Conservation (phyloP, 2,113 vertebrate genomes). For the Sceloporus tristichus region DNA sequence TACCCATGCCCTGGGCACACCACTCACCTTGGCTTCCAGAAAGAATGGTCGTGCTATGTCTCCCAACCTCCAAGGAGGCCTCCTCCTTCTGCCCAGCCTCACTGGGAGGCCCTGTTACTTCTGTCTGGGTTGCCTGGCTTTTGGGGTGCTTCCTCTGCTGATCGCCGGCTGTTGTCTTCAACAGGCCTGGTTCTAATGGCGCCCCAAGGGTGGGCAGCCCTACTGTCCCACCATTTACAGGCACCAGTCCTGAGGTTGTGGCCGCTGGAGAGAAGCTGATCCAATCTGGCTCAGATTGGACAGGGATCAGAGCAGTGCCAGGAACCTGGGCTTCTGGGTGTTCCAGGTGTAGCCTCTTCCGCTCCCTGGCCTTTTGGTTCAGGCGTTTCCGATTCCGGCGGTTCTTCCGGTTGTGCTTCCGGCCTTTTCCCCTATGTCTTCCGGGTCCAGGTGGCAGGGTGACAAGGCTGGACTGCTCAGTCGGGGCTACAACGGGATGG, state of each 20-base stretch:
- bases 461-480: not conserved
- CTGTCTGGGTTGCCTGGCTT: rapidly evolving
- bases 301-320: rapidly evolving
- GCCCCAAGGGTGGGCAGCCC: rapidly evolving
- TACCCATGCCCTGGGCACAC: not conserved
- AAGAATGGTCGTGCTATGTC: rapidly evolving
- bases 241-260: not conserved
- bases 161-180: not conserved
- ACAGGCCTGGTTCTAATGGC: not conserved
- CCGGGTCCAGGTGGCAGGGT: not conserved
- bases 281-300: not conserved
- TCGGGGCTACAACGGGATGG: rapidly evolving
- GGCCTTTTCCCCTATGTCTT: rapidly evolving
- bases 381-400: not conserved
- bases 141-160: rapidly evolving
- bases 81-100: rapidly evolving
- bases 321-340: rapidly evolving
- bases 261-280: rapidly evolving
- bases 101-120: not conserved
- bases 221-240: not conserved
- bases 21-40: slow-evolving; percentile 41
- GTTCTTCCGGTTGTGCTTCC: not conserved
- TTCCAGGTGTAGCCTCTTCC: rapidly evolving
- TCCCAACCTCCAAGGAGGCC: rapidly evolving
- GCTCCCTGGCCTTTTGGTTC: rapidly evolving